Evolutionary conservation across 2,888 invertebrate genomes (phyloP).

Genomic region (Folsomia manolachei): DNA sequence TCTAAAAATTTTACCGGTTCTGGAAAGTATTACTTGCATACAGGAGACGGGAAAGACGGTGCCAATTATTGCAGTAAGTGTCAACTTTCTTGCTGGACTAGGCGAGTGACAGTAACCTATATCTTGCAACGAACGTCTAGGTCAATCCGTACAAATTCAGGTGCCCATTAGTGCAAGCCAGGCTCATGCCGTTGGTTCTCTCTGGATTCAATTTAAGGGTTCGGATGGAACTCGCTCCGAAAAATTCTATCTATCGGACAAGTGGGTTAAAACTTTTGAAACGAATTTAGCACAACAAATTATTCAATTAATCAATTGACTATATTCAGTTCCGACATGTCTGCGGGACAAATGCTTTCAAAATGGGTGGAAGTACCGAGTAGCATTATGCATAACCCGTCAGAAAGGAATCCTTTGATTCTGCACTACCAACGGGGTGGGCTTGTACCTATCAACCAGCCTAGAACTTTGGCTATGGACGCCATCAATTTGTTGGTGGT

Average conservation of each 20-base stretch:
- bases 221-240: constrained; percentile 35
- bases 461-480: constrained; percentile 38
- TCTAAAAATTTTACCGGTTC: constrained; percentile 23
- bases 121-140: constrained; percentile 32
- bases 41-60: constrained; percentile 35
- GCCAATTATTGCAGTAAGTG: constrained; percentile 43
- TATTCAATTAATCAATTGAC: too few relatives aligned
- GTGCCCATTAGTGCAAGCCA: constrained; percentile 33
- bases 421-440: constrained; percentile 44
- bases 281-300: neutral
- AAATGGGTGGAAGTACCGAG: constrained; percentile 45
- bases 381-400: constrained; percentile 29
- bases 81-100: too few relatives aligned
- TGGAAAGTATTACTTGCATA: constrained; percentile 44
- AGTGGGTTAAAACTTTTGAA: constrained; percentile 13
- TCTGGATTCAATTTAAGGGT: constrained; percentile 33
- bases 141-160: constrained; percentile 42
- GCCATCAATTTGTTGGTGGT: constrained; percentile 35
- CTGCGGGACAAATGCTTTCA: constrained; percentile 32
- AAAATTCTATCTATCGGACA: constrained; percentile 29
- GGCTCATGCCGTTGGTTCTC: constrained; percentile 33
- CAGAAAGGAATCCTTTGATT: constrained; percentile 26
- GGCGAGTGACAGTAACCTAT: too few relatives aligned
- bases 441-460: constrained; percentile 40
- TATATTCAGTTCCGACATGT: constrained; percentile 37